Evolutionary conservation across 2,797 vertebrate genomes (phyloP).

Genomic region (Sciaenops ocellatus): DNA sequence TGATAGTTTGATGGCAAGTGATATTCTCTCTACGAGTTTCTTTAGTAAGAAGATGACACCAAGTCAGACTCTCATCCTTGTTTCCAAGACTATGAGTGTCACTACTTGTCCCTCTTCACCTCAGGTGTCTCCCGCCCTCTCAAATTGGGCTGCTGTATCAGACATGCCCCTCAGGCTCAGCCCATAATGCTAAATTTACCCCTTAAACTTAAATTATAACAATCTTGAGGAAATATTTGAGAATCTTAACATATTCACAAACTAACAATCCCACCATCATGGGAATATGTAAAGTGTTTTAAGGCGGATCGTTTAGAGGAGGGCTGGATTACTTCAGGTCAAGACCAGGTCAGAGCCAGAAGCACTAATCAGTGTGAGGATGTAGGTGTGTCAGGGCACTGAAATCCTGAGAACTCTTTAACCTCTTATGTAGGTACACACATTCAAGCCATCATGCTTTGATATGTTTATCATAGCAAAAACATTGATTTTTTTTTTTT

Average conservation of each 20-base stretch:
- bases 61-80: constrained; percentile 26
- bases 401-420: constrained; percentile 69
- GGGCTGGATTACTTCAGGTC: constrained; percentile 35
- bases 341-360: constrained; percentile 45
- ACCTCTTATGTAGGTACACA: constrained; percentile 79
- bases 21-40: constrained; percentile 27
- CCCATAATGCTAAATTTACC: constrained; percentile 16
- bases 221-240: constrained; percentile 25
- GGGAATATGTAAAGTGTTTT: constrained; percentile 24
- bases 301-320: constrained; percentile 11
- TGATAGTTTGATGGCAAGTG: constrained; percentile 31
- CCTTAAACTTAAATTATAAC: constrained; percentile 18
- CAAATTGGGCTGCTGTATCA: constrained; percentile 29
- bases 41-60: constrained; percentile 51
- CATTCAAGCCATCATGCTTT: constrained; percentile 90
- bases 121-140: constrained; percentile 57
- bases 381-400: constrained; percentile 53
- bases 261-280: constrained; percentile 19
- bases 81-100: constrained; percentile 45
- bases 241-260: constrained; percentile 2
- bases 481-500: constrained; percentile 82
- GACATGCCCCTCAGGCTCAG: constrained; percentile 23
- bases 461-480: constrained; percentile 87
- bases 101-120: constrained; percentile 32
- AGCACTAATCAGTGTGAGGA: constrained; percentile 66